Percentiles rank a stretch among this genome's conserved stretches.
These are phyloP conservation scores for Holotrichia oblita DNA, from an alignment of 1,140 invertebrate species.

Conservation along the genomic window DNA sequence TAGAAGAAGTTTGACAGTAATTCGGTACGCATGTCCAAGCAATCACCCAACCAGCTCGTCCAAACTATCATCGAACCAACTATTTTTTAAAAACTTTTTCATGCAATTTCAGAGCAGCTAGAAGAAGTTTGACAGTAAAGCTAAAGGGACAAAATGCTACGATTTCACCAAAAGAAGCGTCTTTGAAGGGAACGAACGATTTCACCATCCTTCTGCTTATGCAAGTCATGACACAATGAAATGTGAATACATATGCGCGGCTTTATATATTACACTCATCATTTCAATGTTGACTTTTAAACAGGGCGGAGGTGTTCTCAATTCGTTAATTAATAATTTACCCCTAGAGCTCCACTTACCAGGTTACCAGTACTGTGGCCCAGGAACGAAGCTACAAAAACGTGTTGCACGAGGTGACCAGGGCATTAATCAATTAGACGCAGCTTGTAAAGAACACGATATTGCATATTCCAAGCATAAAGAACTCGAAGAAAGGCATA, in stretches of 20 bases:
- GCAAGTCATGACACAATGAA: not conserved
- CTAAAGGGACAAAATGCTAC: no score
- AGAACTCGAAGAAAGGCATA: constrained; percentile 53
- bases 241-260: not conserved
- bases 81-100: no score
- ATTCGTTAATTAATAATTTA: constrained; percentile 58
- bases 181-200: no score
- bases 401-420: constrained; percentile 60
- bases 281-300: constrained; percentile 16
- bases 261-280: not conserved
- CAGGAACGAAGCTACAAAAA: constrained; percentile 62
- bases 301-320: constrained; percentile 32
- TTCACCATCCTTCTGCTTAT: no score
- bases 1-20: no score
- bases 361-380: constrained; percentile 62
- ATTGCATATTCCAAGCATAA: constrained; percentile 56
- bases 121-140: no score
- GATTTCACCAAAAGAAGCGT: no score
- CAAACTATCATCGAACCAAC: no score
- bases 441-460: constrained; percentile 62
- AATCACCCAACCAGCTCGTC: no score
- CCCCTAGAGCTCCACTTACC: constrained; percentile 63
- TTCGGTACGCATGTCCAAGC: no score
- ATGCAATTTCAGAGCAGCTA: no score
- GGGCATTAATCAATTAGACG: constrained; percentile 62